A percentile compares a stretch with the other conserved stretches of the same genome.
phyloP scores from a whole-genome alignment of 2,113 vertebrate genomes.

The Nesospiza acunhae region DNA sequence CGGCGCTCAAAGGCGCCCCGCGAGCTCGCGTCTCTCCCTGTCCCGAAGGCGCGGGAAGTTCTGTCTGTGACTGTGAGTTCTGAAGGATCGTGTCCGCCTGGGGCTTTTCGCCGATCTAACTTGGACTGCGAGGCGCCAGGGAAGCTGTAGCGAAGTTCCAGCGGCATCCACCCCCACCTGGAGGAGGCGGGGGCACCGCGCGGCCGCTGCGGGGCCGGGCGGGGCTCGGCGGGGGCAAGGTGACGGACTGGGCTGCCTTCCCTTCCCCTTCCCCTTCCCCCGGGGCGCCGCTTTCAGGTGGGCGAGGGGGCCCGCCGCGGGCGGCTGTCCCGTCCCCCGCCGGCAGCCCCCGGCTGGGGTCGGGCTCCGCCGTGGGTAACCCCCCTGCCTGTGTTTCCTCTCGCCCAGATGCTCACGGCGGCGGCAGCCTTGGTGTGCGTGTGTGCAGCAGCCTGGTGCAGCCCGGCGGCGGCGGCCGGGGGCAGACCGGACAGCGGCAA shows the following conservation, averaged over 20 bases:
- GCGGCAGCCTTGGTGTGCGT: constrained; percentile 83
- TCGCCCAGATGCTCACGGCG: constrained; percentile 87
- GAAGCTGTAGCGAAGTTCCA: neutral
- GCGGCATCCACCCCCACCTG: neutral
- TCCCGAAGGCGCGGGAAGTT: neutral
- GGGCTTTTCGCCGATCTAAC: accelerated
- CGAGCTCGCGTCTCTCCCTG: accelerated
- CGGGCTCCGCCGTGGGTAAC: neutral
- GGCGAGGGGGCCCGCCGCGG: neutral
- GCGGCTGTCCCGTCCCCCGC: neutral
- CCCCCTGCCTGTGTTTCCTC: constrained; percentile 65
- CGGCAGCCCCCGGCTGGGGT: neutral
- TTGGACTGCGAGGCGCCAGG: neutral
- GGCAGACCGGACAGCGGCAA: constrained; percentile 88
- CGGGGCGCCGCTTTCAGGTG: neutral
- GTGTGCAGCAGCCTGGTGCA: constrained; percentile 82
- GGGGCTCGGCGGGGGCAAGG: neutral
- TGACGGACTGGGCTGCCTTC: neutral
- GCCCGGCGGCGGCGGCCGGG: constrained; percentile 76
- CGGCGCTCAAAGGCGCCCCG: accelerated
- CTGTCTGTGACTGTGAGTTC: accelerated
- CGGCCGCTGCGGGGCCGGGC: neutral
- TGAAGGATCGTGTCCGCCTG: accelerated
- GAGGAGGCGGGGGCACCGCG: neutral
- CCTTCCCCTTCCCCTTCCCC: neutral